Base-by-base conservation (phyloP, 2,797 vertebrate genomes). In the Momotus momota region DNA sequence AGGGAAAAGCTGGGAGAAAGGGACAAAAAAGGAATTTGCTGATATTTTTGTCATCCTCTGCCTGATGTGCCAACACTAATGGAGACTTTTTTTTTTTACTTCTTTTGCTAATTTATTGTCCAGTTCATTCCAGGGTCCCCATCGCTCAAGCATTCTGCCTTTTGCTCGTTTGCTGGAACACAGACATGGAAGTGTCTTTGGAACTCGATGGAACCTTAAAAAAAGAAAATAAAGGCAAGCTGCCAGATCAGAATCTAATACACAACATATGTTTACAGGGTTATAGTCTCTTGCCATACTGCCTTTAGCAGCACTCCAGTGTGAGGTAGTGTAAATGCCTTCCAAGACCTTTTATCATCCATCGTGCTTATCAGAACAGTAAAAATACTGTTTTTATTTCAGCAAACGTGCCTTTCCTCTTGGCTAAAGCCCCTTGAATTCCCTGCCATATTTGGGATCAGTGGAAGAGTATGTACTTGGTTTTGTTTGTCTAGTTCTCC, bases 211-310 rank as follows among this genome's bases (percentile, higher is more conserved):
- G 67, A 58, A 55, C 54, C 46, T 93, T 95, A 91, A 95, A 94
- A 94, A 96, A 91, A 82, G 55, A 96, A 95, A 95, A 96, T 88
- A 92, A 94, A 85, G 86, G 92, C 96, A 96, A 95, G 81, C 96
- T 97, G 97, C 97, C 97, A 94, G 94, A 97, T 97, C 96, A 95
- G 90, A 94, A 96, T 94, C 62, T 96, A 96, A 96, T 95, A 94
- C 93, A 93, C 96, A 97, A 87, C 97, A 97, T 80, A 87, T 97
- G 97, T 93, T 96, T 97, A 95, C 80, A n/a, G 81, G 80, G 48
- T 90, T 84, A 82, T 45, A 82, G 84, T 89, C 87, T 88, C 41
- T 91, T 96, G 95, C 91, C 86, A 78, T 91, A 86, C 71, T 92
- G 94, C 84, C 95, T 96, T 81, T 94, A 96, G 91, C 90, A 96